Percentiles rank a stretch among this genome's conserved stretches.
These are phyloP conservation scores for Labia minor DNA, from an alignment of 2,888 invertebrate genomes.

Conservation along the genomic window DNA sequence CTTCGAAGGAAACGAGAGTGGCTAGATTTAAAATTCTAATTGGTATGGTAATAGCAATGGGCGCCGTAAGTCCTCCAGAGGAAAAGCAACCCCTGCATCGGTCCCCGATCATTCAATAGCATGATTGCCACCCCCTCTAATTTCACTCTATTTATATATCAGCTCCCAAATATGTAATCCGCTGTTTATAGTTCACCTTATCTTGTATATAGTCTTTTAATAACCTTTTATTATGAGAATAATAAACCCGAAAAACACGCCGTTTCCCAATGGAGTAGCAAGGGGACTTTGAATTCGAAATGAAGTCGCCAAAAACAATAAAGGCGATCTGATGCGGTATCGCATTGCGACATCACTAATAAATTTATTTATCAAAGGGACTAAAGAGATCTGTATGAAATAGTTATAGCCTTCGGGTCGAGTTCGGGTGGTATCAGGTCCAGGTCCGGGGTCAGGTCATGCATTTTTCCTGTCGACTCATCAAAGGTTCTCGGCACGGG, in stretches of 20 bases:
- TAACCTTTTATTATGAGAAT: neutral
- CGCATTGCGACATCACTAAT: neutral
- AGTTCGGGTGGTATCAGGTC: neutral
- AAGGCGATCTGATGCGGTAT: neutral
- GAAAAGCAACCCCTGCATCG: neutral
- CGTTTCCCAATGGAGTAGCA: too few species aligned
- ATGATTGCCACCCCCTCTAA: neutral
- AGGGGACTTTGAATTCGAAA: too few species aligned
- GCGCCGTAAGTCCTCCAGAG: neutral
- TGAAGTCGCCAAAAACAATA: neutral
- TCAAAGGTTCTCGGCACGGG: slow-evolving; percentile 7
- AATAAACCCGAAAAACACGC: neutral
- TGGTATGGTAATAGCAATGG: neutral
- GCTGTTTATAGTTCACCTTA: neutral
- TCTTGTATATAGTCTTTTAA: slow-evolving; percentile 13
- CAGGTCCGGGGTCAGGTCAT: neutral
- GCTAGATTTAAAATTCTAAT: slow-evolving; percentile 4
- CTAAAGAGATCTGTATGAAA: neutral
- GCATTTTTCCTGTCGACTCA: slow-evolving; percentile 13
- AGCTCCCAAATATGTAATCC: neutral
- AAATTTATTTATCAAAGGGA: neutral
- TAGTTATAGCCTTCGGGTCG: neutral
- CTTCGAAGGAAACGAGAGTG: slow-evolving; percentile 7
- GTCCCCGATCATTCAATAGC: neutral
- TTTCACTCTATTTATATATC: neutral